Conservation (phyloP, 1,140 invertebrate genomes). For the Glomeris maerens region DNA sequence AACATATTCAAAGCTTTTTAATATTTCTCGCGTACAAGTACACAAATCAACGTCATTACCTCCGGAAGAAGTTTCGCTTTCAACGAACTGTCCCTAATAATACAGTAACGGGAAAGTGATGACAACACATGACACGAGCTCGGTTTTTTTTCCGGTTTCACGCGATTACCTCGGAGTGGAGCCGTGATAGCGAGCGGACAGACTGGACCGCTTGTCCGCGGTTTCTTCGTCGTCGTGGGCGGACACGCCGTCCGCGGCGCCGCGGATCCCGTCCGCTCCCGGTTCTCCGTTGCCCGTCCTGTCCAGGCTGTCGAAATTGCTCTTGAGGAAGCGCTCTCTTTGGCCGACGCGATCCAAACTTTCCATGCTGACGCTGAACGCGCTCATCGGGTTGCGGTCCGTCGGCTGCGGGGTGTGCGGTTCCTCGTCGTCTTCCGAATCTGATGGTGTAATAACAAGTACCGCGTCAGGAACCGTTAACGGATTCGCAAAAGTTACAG, state of each 20-base stretch:
- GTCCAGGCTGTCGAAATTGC: slow-evolving; percentile 58
- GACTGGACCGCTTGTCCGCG: slow-evolving; percentile 6
- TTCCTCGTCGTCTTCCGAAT: slow-evolving; percentile 15
- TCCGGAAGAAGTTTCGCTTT: too few relatives aligned
- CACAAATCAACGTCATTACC: too few relatives aligned
- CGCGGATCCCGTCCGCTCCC: background rate
- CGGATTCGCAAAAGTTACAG: background rate
- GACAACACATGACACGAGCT: too few relatives aligned
- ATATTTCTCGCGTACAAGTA: too few relatives aligned
- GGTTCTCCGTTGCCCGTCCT: slow-evolving; percentile 9
- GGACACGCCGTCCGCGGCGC: slow-evolving; percentile 9
- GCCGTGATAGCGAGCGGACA: slow-evolving; percentile 2
- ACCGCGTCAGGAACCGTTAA: background rate
- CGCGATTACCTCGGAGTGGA: background rate
- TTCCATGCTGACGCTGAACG: slow-evolving; percentile 45
- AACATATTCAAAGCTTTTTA: too few relatives aligned
- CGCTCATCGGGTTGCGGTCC: slow-evolving; percentile 17
- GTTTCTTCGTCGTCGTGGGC: slow-evolving; percentile 2
- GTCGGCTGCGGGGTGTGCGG: slow-evolving; percentile 14
- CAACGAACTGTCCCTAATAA: too few relatives aligned
- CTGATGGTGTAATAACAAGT: background rate
- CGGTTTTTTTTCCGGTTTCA: too few relatives aligned
- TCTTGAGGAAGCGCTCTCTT: slow-evolving; percentile 57
- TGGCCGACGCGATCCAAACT: slow-evolving; percentile 52
- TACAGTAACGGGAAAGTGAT: too few relatives aligned